Conservation (phyloP, 1,140 invertebrate species). For the Caenorhabditis briggsae region DNA sequence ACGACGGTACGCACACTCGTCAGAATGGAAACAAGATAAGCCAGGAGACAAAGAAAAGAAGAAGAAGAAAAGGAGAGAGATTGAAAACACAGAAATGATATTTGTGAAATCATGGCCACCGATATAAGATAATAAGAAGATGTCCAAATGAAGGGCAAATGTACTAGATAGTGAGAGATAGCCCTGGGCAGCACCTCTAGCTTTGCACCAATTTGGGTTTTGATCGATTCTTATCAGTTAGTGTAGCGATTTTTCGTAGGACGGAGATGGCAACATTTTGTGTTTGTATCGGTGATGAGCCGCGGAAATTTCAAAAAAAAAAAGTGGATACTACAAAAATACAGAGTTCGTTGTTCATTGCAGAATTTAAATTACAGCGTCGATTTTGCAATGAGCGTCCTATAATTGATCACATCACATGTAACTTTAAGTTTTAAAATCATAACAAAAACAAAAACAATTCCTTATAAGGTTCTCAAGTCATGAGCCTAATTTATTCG, state of each 20-base stretch:
- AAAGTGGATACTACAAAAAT: too few species aligned
- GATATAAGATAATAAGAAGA: not conserved
- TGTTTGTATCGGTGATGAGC: not conserved
- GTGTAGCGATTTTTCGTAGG: not conserved
- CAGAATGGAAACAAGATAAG: conserved; percentile 36
- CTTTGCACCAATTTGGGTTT: conserved; percentile 34
- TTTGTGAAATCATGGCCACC: conserved; percentile 1
- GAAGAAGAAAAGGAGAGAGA: not conserved
- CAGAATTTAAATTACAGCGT: too few species aligned
- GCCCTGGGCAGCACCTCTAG: conserved; percentile 2
- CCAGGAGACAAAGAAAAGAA: not conserved
- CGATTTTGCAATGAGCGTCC: too few species aligned
- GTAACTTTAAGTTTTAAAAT: not conserved
- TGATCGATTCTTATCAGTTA: conserved; percentile 42
- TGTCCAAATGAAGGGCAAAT: not conserved
- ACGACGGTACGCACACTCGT: conserved; percentile 1
- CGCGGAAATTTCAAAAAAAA: too few species aligned
- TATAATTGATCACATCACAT: not conserved
- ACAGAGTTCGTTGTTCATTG: too few species aligned
- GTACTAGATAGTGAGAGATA: conserved; percentile 1
- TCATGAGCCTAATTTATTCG: too few species aligned
- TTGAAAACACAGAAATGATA: conserved; percentile 10
- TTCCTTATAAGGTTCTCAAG: too few species aligned
- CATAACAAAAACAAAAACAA: too few species aligned
- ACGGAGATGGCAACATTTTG: conserved; percentile 40